Percentiles rank a stretch among this genome's conserved stretches.
These are phyloP conservation scores for Lophotis ruficrista DNA, from an alignment of 2,113 vertebrate genomes.

Conservation along the genomic window DNA sequence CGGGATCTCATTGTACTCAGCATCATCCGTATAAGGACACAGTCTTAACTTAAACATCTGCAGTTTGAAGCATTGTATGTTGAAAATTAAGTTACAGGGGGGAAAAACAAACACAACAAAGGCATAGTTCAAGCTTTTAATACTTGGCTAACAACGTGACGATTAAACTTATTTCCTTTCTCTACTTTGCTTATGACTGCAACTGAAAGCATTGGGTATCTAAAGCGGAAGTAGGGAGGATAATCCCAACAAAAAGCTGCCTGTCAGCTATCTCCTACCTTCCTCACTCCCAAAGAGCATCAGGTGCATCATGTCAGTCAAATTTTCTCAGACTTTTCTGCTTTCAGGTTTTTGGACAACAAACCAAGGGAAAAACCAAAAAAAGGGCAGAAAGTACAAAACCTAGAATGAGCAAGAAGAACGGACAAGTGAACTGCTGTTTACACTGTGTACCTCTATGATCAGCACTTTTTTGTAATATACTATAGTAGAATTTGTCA, in stretches of 20 bases:
- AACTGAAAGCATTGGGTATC: background rate
- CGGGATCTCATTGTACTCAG: background rate
- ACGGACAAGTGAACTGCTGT: background rate
- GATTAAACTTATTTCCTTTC: background rate
- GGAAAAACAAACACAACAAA: background rate
- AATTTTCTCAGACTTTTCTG: background rate
- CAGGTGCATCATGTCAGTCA: background rate
- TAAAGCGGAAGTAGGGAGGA: background rate
- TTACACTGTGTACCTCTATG: fast-evolving
- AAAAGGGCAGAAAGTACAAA: background rate
- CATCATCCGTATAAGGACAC: background rate
- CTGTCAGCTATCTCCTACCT: background rate
- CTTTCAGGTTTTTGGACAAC: background rate
- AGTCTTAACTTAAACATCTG: background rate
- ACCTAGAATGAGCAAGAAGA: background rate
- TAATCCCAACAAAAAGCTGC: background rate
- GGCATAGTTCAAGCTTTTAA: background rate
- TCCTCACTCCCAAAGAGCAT: background rate
- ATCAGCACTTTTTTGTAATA: background rate
- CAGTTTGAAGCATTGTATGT: background rate
- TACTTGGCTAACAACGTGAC: background rate
- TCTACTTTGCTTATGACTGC: background rate
- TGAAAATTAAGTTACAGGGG: background rate
- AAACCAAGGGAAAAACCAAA: background rate
- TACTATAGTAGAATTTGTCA: background rate